Evolutionary conservation across 2,113 vertebrate genomes (phyloP).

Genomic region (Nansenia antarctica): DNA sequence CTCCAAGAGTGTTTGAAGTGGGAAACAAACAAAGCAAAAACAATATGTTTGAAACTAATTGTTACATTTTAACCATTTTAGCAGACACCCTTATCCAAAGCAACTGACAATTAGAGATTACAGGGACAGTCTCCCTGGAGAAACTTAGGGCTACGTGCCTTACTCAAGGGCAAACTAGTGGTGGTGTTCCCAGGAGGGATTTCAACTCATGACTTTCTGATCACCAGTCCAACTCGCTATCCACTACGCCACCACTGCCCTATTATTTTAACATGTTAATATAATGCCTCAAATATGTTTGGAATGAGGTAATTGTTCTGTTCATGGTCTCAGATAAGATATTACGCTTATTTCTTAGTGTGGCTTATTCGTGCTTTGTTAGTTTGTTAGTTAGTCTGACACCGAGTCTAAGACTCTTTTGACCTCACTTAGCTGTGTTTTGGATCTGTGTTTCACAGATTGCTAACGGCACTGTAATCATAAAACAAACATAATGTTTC

Average conservation of each 20-base stretch:
- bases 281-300: neutral
- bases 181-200: too few species aligned
- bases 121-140: too few species aligned
- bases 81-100: too few species aligned
- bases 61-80: too few species aligned
- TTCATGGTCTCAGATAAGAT: neutral
- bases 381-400: neutral
- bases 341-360: neutral
- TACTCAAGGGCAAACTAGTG: too few species aligned
- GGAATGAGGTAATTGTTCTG: neutral
- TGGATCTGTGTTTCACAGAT: constrained; percentile 37
- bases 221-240: too few species aligned
- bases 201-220: too few species aligned
- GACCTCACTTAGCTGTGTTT: constrained; percentile 16
- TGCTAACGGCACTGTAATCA: constrained; percentile 34
- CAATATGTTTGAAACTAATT: too few species aligned
- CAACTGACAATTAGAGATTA: too few species aligned
- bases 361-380: constrained; percentile 2
- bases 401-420: neutral
- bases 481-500: constrained; percentile 49
- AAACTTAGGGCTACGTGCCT: too few species aligned
- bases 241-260: too few species aligned
- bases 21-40: neutral
- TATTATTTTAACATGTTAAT: too few species aligned
- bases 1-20: neutral